Evolutionary conservation across 2,888 invertebrate genomes (phyloP).

Genomic region (Tryphoninae sp.): DNA sequence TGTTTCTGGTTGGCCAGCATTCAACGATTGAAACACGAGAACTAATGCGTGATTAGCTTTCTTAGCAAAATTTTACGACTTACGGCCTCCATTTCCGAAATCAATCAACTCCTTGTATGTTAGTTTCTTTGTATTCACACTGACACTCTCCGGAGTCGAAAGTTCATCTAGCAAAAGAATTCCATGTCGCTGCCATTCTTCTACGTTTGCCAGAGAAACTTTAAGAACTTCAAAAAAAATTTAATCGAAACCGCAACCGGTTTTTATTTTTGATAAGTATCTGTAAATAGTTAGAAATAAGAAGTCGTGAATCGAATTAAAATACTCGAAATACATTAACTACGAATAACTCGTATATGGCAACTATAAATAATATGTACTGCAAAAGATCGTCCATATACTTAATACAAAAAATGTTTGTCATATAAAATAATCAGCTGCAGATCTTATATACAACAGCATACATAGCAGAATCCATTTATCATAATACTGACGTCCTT

Average conservation of each 20-base stretch:
- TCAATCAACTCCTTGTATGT: constrained; percentile 58
- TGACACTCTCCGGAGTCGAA: constrained; percentile 37
- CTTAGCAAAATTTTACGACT: constrained; percentile 38
- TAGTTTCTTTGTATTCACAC: constrained; percentile 41
- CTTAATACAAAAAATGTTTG: neutral
- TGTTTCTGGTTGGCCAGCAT: constrained; percentile 51
- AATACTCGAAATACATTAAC: neutral
- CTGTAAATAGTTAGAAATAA: constrained; percentile 14
- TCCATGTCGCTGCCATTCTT: constrained; percentile 41
- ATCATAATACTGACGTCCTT: constrained; percentile 58
- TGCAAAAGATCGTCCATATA: neutral
- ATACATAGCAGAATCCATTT: constrained; percentile 59
- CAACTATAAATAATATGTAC: neutral
- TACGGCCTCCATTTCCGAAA: constrained; percentile 41
- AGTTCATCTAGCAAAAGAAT: constrained; percentile 58
- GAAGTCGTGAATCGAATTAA: no score
- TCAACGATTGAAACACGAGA: constrained; percentile 61
- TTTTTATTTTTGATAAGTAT: constrained; percentile 51
- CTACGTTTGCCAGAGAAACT: constrained; percentile 29
- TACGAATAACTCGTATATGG: constrained; percentile 1
- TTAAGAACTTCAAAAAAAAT: constrained; percentile 59
- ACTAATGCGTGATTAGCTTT: constrained; percentile 57
- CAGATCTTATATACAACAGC: constrained; percentile 59
- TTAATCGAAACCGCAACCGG: constrained; percentile 59
- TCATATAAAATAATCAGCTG: constrained; percentile 20